Base-by-base conservation (phyloP, 2,888 invertebrate species). In the Endotricha flammealis region DNA sequence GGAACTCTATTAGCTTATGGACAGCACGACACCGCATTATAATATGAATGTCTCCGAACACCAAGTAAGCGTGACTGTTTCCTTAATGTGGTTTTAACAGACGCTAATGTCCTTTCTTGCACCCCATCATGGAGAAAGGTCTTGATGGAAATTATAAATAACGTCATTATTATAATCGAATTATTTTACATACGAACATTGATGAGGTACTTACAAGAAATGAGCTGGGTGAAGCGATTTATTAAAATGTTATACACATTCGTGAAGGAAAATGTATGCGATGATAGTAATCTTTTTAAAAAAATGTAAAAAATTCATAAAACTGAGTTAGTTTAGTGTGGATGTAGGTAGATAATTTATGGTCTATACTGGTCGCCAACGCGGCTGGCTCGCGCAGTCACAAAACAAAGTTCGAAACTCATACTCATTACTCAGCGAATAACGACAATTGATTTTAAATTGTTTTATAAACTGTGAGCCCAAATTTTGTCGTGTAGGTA, bases 81-180 rank as follows among this genome's bases (percentile, higher is more conserved):
- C 46, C 54, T 57, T 83, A 83, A 85, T 83, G 85, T 79, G 28
- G 54, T 83, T 85, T 83, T 85, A 85, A 85, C 81, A 67, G 70
- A 77, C 74, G 80, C 51, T 81, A 82, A 83, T 83, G 78, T 53
- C 60, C 57, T 65, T 64, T 66, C 65, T 64, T 59, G 59, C 58
- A 22, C 20, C 20, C 35, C 35, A 13, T 29, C 22, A 6, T 11
- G 25, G 12, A 17, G 25, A 33, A 8, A 25, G 27, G 24, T 11
- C 20, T 6, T 20, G n/a, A 20, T 20, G 20, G 20, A n/a, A 20
- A 20, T 20, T 20, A 20, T 20, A 20, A 20, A 20, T 20, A 20
- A 20, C 20, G n/a, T 20, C 20, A 20, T 20, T 20, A 20, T 20
- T 20, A 20, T 20, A 20, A 20, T 20, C 20, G n/a, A 20, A 20